Evolutionary conservation across 2,797 vertebrate species (phyloP).

Genomic region (Simalia tracyae): DNA sequence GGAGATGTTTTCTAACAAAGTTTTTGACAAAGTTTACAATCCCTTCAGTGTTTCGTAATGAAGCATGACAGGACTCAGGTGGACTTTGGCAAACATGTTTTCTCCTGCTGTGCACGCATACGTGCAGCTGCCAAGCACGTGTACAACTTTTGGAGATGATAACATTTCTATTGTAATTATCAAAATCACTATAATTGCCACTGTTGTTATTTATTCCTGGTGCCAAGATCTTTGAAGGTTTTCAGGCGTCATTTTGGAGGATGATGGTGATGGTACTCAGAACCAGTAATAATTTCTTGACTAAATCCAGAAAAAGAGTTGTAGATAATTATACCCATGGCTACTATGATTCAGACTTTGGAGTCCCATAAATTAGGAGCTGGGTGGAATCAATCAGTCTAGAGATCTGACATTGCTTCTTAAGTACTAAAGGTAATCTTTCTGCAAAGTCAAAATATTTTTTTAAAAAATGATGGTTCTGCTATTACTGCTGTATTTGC

Average conservation of each 20-base stretch:
- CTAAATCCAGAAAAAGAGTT: background rate
- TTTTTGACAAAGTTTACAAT: background rate
- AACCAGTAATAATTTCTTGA: background rate
- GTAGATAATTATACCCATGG: background rate
- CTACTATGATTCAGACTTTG: background rate
- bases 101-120: background rate
- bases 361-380: background rate
- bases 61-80: background rate
- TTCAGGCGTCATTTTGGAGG: background rate
- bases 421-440: background rate
- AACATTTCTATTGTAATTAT: background rate
- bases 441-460: background rate
- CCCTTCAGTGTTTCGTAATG: background rate
- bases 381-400: too few relatives aligned
- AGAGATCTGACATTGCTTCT: background rate
- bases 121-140: background rate
- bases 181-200: background rate
- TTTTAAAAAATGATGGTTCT: background rate
- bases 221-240: background rate
- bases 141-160: background rate
- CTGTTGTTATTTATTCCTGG: background rate
- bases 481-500: background rate
- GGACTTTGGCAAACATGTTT: slow-evolving; percentile 1
- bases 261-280: background rate
- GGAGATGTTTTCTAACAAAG: background rate